Evolutionary conservation across 2,113 vertebrate genomes (phyloP).

Genomic region (Hemichromis elongatus): DNA sequence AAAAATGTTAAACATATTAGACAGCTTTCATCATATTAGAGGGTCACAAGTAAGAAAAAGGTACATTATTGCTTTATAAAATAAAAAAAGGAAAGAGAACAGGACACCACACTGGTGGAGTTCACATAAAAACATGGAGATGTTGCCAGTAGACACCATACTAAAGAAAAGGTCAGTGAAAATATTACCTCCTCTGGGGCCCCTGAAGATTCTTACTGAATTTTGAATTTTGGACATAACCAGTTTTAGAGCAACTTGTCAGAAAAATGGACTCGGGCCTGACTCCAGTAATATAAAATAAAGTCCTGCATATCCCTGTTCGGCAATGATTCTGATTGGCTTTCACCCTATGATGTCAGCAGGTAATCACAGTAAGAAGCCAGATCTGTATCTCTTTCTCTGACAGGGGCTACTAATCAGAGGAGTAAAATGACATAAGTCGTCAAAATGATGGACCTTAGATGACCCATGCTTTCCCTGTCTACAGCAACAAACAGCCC

Average conservation of each 20-base stretch:
- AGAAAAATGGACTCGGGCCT: neutral
- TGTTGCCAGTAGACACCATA: neutral
- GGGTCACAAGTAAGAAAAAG: neutral
- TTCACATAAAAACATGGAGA: neutral
- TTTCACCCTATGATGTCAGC: neutral
- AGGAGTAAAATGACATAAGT: neutral
- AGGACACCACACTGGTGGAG: neutral
- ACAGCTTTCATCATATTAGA: neutral
- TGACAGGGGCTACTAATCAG: neutral
- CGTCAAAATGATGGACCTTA: constrained; percentile 13
- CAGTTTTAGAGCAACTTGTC: neutral
- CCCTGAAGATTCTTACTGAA: neutral
- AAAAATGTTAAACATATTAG: neutral
- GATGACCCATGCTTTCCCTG: constrained; percentile 10
- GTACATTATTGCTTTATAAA: neutral
- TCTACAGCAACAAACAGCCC: neutral
- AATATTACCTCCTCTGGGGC: neutral
- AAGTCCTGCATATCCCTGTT: neutral
- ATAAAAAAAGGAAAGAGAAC: neutral
- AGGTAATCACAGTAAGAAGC: neutral
- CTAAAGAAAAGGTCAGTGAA: constrained; percentile 9
- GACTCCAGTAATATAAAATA: neutral
- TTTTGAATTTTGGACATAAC: neutral
- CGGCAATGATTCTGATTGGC: neutral
- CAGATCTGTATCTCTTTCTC: neutral